These are phyloP conservation scores for Cinclus mexicanus DNA, from an alignment of 2,113 vertebrate species.

Conservation along the genomic window DNA sequence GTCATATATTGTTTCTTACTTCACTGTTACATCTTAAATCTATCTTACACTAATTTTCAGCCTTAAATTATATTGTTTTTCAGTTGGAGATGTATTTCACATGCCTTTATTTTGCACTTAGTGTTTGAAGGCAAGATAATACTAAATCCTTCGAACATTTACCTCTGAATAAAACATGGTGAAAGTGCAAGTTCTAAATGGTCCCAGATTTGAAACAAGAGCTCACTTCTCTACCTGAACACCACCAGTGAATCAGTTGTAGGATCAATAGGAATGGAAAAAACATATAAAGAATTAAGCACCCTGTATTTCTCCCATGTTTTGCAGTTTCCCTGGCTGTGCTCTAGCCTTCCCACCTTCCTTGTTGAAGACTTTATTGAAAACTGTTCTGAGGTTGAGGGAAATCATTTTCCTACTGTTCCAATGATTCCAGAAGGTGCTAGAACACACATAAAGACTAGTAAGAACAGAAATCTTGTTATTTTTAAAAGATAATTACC, in stretches of 20 bases:
- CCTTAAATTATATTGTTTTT: background rate
- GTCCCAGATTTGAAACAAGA: background rate
- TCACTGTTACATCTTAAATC: background rate
- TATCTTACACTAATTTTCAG: background rate
- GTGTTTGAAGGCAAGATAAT: background rate
- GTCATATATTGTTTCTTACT: background rate
- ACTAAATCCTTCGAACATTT: background rate
- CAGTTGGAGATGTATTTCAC: background rate
- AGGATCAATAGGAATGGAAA: background rate
- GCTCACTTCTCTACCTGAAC: background rate
- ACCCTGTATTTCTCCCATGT: background rate
- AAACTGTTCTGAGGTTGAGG: background rate
- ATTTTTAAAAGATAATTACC: background rate
- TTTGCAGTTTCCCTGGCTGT: background rate
- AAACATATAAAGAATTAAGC: background rate
- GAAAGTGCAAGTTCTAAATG: background rate
- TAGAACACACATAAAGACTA: background rate
- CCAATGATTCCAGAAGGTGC: background rate
- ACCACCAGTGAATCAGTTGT: background rate
- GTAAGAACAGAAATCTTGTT: background rate
- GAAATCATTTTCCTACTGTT: background rate
- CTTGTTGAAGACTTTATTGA: background rate
- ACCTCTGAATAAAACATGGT: background rate
- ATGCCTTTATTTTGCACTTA: background rate
- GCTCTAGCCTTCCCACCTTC: background rate